A percentile compares a stretch with the other conserved stretches of the same genome.
Conservation (phyloP, 2,113 vertebrate species). For the Kryptolebias marmoratus region DNA sequence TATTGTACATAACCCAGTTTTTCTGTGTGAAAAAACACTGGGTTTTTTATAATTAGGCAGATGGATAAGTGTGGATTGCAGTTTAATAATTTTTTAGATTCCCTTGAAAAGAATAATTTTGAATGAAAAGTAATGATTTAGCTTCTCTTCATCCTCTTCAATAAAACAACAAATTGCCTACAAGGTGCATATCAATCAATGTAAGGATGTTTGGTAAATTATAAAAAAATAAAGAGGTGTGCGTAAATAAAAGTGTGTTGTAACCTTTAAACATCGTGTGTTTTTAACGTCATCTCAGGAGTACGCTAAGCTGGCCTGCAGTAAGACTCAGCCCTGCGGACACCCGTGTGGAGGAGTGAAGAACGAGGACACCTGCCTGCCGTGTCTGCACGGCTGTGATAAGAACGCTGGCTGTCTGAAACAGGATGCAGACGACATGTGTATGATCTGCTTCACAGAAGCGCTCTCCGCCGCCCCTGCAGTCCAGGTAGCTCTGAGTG, state of each 20-base stretch:
- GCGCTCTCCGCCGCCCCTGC: conserved; percentile 97
- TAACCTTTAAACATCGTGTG: background rate
- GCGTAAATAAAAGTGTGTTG: background rate
- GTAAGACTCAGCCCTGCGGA: conserved; percentile 94
- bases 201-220: background rate
- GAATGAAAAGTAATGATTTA: background rate
- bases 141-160: background rate
- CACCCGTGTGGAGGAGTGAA: conserved; percentile 96
- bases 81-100: background rate
- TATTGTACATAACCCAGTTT: background rate
- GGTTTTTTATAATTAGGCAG: background rate
- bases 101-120: background rate
- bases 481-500: conserved; percentile 85
- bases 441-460: conserved; percentile 99
- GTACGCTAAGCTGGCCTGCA: conserved; percentile 94
- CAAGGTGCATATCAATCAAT: background rate
- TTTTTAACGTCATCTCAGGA: conserved; percentile 79
- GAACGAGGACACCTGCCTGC: conserved; percentile 92
- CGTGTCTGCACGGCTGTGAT: conserved; percentile 95
- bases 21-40: background rate
- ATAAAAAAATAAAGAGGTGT: background rate
- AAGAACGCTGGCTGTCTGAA: conserved; percentile 90
- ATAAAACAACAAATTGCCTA: background rate
- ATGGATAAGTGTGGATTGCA: background rate
- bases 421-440: conserved; percentile 99